Evolutionary conservation across 2,113 vertebrate genomes (phyloP).

Genomic region (Naja naja): DNA sequence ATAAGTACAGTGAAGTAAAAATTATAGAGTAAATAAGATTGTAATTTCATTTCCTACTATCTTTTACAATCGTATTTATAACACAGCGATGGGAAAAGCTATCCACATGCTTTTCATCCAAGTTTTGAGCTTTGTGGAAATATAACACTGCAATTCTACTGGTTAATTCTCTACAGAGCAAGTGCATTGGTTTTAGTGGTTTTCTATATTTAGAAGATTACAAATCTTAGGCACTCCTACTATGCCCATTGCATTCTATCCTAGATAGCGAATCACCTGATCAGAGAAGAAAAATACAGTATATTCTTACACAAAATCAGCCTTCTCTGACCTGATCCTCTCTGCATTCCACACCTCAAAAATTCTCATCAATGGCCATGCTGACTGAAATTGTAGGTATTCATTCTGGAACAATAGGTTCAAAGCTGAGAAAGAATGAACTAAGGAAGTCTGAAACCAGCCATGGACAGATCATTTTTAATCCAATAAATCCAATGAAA

Average conservation of each 20-base stretch:
- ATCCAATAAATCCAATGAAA: background rate
- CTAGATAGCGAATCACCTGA: background rate
- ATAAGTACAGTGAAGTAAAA: background rate
- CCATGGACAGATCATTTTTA: background rate
- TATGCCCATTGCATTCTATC: background rate
- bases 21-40: background rate
- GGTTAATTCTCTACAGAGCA: background rate
- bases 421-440: background rate
- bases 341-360: background rate
- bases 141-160: background rate
- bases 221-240: background rate
- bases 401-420: background rate
- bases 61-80: background rate
- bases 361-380: background rate
- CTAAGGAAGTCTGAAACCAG: background rate
- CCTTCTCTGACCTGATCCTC: background rate
- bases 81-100: background rate
- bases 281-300: background rate
- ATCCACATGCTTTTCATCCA: background rate
- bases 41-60: background rate
- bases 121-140: constrained; percentile 6
- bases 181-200: background rate
- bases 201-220: background rate
- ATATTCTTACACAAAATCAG: background rate
- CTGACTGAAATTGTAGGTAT: background rate